phyloP scores from a whole-genome alignment of 1,140 invertebrate species.

The Laupala kohalensis region DNA sequence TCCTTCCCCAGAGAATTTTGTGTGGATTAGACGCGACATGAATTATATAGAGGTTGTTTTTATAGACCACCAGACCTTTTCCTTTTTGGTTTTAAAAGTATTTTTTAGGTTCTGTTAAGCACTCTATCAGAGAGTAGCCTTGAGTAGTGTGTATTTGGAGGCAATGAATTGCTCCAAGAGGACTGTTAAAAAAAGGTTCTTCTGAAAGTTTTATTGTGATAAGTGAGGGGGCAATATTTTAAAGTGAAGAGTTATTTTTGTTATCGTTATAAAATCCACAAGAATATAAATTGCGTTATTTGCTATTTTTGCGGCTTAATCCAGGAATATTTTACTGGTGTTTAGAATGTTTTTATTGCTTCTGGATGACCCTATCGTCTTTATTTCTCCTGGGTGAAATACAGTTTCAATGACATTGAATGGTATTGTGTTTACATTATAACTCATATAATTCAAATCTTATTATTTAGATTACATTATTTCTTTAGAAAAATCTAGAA shows the following conservation, averaged over 20 bases:
- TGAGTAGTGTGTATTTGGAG: neutral
- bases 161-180: neutral
- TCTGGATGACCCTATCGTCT: no score
- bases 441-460: no score
- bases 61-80: neutral
- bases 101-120: neutral
- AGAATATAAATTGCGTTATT: neutral
- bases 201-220: neutral
- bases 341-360: no score
- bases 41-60: neutral
- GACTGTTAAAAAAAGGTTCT: neutral
- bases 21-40: neutral
- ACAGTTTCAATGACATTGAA: no score
- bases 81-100: neutral
- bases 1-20: neutral
- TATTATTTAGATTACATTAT: no score
- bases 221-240: neutral
- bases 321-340: no score
- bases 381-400: no score
- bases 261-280: neutral
- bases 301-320: neutral
- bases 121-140: neutral
- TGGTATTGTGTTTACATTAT: no score
- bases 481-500: no score
- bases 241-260: neutral